Evolutionary conservation across 2,888 invertebrate species (phyloP), one percentile per base, ranked within the genome.

Genomic region (Euclidia mi): DNA sequence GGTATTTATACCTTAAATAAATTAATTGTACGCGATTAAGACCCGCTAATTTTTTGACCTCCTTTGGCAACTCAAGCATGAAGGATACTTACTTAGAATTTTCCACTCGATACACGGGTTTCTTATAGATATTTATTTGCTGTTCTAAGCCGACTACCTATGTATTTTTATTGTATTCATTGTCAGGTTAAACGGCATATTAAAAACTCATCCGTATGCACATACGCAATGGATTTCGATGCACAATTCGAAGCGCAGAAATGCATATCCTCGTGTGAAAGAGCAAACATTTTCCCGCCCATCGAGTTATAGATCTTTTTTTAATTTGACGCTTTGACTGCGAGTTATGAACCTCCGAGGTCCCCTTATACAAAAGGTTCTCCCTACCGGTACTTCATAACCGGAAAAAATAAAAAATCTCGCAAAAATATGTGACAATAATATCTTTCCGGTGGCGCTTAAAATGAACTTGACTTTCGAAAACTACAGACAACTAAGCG

Each of bases 291-390:
- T 66, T 58, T 35, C 31, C 35, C 56, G 28, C 51, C 42, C 48
- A 49, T 65, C 34, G 56, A 56, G 56, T 51, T 65, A 45, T 68
- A 48, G 43, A 44, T 44, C 38, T 56, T 56, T 70, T 70, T 67
- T 67, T 59, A 57, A 67, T 59, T 67, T 71, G 64, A 59, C 56
- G 52, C 55, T 67, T 57, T 40, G 41, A 53, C 60, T 64, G 55
- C 63, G 55, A 71, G 56, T 67, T 71, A 71, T 71, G 67, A 59
- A 66, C 70, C 58, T 66, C 69, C 31, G 58, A 58, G 58, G 63
- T 66, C 63, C 66, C 58, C 48, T 58, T 61, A 35, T 47, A 67
- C 49, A 57, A 70, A 60, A 61, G 61, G 50, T 38, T 57, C 35
- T 56, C 59, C 43, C 63, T 49, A 50, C 55, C 44, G 56, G 31